Conservation (phyloP, 2,113 vertebrate genomes). For the Pygoscelis adeliae region DNA sequence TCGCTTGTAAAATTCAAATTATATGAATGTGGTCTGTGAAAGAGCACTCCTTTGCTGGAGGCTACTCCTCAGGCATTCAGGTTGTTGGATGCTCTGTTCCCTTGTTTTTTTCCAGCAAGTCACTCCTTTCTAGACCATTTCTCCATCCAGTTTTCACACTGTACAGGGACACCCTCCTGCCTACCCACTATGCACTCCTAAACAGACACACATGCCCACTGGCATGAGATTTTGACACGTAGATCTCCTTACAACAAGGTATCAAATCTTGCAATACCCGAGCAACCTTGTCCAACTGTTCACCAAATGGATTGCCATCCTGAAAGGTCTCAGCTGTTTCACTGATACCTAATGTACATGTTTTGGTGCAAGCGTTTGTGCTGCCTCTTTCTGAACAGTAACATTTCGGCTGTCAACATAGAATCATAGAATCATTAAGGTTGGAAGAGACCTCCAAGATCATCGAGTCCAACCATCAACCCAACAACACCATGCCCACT, state of each 20-base stretch:
- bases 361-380: fast-evolving
- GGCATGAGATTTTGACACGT: fast-evolving
- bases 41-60: not conserved
- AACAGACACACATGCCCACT: not conserved
- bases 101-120: not conserved
- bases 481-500: too few relatives aligned
- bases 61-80: not conserved
- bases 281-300: not conserved
- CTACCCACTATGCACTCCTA: not conserved
- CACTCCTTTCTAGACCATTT: not conserved
- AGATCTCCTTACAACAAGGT: not conserved
- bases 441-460: too few relatives aligned
- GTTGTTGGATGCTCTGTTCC: not conserved
- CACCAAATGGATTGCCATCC: not conserved
- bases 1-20: not conserved
- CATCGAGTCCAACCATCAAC: too few relatives aligned
- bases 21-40: not conserved
- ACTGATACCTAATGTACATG: fast-evolving
- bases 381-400: not conserved
- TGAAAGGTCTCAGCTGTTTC: not conserved
- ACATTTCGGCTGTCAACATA: not conserved
- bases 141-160: not conserved
- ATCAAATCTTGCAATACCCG: not conserved
- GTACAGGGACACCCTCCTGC: not conserved
- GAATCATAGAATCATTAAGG: too few relatives aligned